These are phyloP conservation scores for Kryptolebias ocellatus DNA, from an alignment of 2,797 vertebrate genomes.

Conservation along the genomic window DNA sequence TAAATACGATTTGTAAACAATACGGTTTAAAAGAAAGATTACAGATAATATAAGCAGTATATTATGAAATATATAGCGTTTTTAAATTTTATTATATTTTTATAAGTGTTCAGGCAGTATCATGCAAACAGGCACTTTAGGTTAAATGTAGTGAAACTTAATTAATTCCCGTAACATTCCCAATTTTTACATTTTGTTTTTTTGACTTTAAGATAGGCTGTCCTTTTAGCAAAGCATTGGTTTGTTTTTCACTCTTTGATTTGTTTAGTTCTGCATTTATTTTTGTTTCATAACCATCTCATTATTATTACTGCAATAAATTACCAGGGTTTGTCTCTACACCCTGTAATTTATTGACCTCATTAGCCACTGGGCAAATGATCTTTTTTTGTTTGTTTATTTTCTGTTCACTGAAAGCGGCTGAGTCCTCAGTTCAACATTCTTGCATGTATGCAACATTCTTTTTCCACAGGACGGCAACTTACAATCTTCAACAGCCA, in stretches of 20 bases:
- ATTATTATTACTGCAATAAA: constrained; percentile 92
- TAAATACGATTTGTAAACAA: neutral
- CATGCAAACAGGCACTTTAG: constrained; percentile 26
- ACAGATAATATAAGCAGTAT: constrained; percentile 20
- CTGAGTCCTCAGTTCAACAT: constrained; percentile 86
- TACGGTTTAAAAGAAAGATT: constrained; percentile 8
- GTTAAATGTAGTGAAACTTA: constrained; percentile 16
- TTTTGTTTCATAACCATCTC: constrained; percentile 86
- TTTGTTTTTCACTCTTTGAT: constrained; percentile 41
- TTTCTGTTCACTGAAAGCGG: constrained; percentile 72
- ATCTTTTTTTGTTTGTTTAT: constrained; percentile 77
- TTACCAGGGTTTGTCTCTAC: constrained; percentile 86
- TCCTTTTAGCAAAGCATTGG: constrained; percentile 90
- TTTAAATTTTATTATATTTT: constrained; percentile 10
- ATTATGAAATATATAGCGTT: constrained; percentile 14
- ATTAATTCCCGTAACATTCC: constrained; percentile 16
- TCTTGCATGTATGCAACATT: constrained; percentile 95
- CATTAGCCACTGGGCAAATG: constrained; percentile 93
- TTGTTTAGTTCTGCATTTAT: constrained; percentile 67
- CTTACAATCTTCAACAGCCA: constrained; percentile 99
- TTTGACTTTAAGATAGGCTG: constrained; percentile 57
- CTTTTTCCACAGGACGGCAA: constrained; percentile 95
- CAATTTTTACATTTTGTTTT: constrained; percentile 8
- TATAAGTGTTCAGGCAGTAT: constrained; percentile 21
- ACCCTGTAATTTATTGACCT: constrained; percentile 97